Conservation (phyloP, 2,888 invertebrate species). For the Mystacides longicornis region DNA sequence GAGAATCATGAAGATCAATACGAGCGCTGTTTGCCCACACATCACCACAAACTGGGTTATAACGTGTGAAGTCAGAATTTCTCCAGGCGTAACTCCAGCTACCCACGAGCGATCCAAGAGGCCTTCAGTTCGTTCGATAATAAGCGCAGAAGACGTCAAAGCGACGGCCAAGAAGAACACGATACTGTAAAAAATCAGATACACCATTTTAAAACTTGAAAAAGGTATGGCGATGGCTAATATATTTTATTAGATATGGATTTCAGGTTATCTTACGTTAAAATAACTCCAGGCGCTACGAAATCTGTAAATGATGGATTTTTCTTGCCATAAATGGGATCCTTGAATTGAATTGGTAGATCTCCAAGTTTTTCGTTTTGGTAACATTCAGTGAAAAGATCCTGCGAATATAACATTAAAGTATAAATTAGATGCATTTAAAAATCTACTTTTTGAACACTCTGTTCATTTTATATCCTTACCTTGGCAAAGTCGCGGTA, state of each 20-base stretch:
- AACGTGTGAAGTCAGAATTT: conserved; percentile 89
- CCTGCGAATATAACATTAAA: conserved; percentile 35
- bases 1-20: conserved; percentile 84
- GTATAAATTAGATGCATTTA: neutral
- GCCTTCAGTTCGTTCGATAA: conserved; percentile 87
- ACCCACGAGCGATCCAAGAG: conserved; percentile 89
- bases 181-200: conserved; percentile 56
- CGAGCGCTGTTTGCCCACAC: conserved; percentile 87
- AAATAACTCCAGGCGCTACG: conserved; percentile 90
- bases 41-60: conserved; percentile 92
- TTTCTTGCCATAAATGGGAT: conserved; percentile 81
- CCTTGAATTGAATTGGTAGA: conserved; percentile 81
- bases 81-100: conserved; percentile 84
- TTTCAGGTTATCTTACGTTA: conserved; percentile 61
- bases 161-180: conserved; percentile 96
- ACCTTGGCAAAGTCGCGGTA: conserved; percentile 78
- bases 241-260: too few relatives aligned
- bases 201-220: too few relatives aligned
- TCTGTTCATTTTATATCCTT: neutral
- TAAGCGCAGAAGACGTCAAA: conserved; percentile 83
- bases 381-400: conserved; percentile 62
- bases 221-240: too few relatives aligned
- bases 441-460: neutral
- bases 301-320: conserved; percentile 93
- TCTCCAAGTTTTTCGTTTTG: conserved; percentile 82